Percentiles rank a stretch among this genome's conserved stretches.
Evolutionary conservation across 2,797 vertebrate genomes (phyloP).

Genomic region (Linurgus olivaceus): DNA sequence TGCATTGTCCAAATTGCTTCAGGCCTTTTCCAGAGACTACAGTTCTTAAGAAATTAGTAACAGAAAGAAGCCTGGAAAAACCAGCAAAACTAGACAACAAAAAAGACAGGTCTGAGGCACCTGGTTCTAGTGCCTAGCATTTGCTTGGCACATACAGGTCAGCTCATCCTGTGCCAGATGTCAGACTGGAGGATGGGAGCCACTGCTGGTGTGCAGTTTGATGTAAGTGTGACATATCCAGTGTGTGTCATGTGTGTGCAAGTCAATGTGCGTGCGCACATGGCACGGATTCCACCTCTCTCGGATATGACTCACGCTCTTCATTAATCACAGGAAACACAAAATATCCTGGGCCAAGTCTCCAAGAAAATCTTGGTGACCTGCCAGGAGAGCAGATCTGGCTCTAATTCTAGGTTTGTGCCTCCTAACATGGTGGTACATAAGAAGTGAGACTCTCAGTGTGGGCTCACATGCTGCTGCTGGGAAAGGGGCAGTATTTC

Average conservation of each 20-base stretch:
- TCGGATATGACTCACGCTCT: background rate
- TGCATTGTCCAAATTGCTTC: background rate
- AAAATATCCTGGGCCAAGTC: background rate
- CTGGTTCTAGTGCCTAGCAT: background rate
- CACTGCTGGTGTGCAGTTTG: background rate
- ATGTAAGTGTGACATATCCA: background rate
- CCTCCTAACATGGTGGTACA: background rate
- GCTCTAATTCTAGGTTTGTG: background rate
- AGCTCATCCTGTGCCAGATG: background rate
- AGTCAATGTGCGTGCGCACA: fast-evolving
- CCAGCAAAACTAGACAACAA: background rate
- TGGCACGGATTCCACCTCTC: background rate
- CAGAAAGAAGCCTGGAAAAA: background rate
- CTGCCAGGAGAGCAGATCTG: background rate
- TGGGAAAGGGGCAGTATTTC: background rate
- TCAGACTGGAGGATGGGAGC: background rate
- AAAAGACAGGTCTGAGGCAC: background rate
- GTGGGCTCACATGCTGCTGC: background rate
- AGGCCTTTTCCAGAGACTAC: background rate
- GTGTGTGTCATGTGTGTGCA: fast-evolving
- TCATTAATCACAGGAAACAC: background rate
- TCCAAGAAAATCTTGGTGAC: background rate
- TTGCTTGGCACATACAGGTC: background rate
- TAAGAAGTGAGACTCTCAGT: background rate
- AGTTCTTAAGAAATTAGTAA: background rate